Percentiles rank a stretch among this genome's conserved stretches.
Evolutionary conservation across 1,140 invertebrate genomes (phyloP).

Genomic region (Microvelia longipes): DNA sequence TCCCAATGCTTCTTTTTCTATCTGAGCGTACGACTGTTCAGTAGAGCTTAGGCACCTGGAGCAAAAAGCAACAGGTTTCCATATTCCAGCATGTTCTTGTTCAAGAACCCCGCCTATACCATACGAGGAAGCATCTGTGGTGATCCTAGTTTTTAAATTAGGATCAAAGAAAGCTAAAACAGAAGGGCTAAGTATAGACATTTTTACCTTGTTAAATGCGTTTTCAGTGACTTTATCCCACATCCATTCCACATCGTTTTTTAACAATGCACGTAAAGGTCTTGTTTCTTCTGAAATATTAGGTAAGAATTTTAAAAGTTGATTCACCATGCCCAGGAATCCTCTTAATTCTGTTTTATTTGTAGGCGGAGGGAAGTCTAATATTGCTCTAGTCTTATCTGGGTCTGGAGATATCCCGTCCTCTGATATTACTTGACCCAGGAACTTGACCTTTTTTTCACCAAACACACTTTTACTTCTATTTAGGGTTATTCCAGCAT

Average conservation of each 20-base stretch:
- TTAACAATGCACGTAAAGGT: background rate
- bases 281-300: background rate
- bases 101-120: background rate
- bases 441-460: background rate
- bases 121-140: background rate
- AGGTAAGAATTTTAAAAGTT: background rate
- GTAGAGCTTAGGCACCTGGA: background rate
- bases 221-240: background rate
- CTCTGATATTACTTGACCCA: background rate
- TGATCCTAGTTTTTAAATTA: background rate
- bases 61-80: background rate
- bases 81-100: background rate
- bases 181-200: background rate
- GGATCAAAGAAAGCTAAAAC: background rate
- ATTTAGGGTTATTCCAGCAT: background rate
- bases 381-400: background rate
- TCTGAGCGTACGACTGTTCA: background rate
- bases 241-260: background rate
- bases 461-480: background rate
- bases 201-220: background rate
- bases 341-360: background rate
- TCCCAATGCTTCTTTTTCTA: background rate
- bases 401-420: background rate
- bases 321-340: background rate
- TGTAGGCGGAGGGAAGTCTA: background rate